Evolutionary conservation across 2,888 invertebrate genomes (phyloP).

Genomic region (Deilephila porcellus): DNA sequence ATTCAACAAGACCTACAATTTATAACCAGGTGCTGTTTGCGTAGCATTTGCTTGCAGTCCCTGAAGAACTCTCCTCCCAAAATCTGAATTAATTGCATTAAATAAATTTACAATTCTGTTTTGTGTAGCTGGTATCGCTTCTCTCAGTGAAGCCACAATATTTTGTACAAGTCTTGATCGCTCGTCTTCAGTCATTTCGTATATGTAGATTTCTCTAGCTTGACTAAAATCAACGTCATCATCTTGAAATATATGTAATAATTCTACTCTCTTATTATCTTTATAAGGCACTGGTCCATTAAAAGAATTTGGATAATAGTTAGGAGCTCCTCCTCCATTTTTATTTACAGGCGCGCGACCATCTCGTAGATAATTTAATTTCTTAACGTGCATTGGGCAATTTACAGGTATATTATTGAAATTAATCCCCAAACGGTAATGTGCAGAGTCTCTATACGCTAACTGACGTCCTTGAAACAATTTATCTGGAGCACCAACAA

Average conservation of each 20-base stretch:
- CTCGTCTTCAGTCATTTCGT: conserved; percentile 89
- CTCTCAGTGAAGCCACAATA: neutral
- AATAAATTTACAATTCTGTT: conserved; percentile 8
- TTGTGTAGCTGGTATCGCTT: conserved; percentile 1
- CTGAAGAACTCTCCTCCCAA: conserved; percentile 4
- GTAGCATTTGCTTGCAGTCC: neutral
- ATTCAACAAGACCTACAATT: neutral
- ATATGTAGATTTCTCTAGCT: conserved; percentile 90
- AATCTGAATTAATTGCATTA: conserved; percentile 16
- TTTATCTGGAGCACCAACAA: conserved; percentile 63
- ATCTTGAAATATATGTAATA: conserved; percentile 84
- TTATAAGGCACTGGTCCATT: conserved; percentile 90
- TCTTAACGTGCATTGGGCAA: conserved; percentile 57
- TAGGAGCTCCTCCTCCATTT: conserved; percentile 94
- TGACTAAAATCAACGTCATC: conserved; percentile 95
- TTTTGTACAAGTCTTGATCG: conserved; percentile 52
- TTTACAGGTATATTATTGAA: conserved; percentile 65
- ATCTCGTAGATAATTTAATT: conserved; percentile 57
- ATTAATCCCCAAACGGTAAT: conserved; percentile 65
- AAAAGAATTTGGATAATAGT: conserved; percentile 97
- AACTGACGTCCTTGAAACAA: conserved; percentile 60
- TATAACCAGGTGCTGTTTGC: neutral
- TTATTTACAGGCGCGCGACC: conserved; percentile 87
- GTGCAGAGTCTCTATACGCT: conserved; percentile 62
- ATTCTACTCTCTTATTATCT: conserved; percentile 50